Base-by-base conservation (phyloP, 2,797 vertebrate species). In the Ctenosaura bakeri region DNA sequence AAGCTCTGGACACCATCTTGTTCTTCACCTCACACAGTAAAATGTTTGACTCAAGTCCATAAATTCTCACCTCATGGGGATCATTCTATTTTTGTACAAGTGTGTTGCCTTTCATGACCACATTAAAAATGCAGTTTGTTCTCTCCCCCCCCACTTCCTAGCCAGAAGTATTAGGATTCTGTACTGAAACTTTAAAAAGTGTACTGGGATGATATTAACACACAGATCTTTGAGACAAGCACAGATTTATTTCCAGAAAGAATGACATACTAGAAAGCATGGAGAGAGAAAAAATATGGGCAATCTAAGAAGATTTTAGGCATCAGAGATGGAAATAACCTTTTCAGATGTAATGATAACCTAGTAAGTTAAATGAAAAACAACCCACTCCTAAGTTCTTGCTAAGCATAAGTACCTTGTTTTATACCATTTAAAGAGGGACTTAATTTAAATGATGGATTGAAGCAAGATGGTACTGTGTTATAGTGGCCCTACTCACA, bases 221-320 rank as follows among this genome's bases (percentile, higher is more conserved):
- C 18, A 91, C 90, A 93, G 2, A 6, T 7, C 2, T 83, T 90
- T 90, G 64, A 88, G 52, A 77, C 79, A 90, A 90, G 2, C 6
- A 81, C 78, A 88, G 3, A 26, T 83, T 78, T 91, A 89, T 69
- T 83, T 92, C 35, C n/a, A 85, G 86, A 54, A 76, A 66, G 56
- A 32, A 38, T 69, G 32, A 84, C 1, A 7, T 32, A 66, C 42
- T 83, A 88, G 76, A 89, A 89, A 87, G 6, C 24, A 81, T 80
- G 59, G 16, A 80, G 22, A 20, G 59, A 35, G n/a, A 0, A 84
- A 78, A 78, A 87, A 66, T 86, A 86, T 64, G 7, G 74, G 32
- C 38, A 14, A 32, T 83, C 20, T 56, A 62, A 32, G 42, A 4
- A 46, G 42, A 74, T 92, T 78, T 62, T 26, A 86, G 50, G 64